These are phyloP conservation scores for Tryphoninae sp. DNA, from an alignment of 2,888 invertebrate species.

Conservation along the genomic window DNA sequence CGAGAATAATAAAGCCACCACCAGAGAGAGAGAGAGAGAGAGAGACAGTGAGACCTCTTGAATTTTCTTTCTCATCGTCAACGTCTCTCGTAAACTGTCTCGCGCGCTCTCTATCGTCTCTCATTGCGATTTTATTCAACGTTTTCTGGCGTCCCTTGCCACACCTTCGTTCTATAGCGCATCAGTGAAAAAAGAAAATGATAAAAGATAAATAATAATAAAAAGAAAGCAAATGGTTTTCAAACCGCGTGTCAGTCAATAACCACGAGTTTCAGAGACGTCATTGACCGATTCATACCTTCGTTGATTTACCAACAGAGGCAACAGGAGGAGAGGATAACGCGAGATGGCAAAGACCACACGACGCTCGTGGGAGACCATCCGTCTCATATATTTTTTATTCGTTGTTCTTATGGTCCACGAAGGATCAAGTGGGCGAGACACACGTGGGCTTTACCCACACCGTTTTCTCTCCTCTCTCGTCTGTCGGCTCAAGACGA, in stretches of 20 bases:
- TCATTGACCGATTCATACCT: slow-evolving; percentile 51
- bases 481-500: slow-evolving; percentile 20
- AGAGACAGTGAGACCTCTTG: slow-evolving; percentile 17
- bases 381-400: slow-evolving; percentile 45
- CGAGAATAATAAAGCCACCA: slow-evolving; percentile 67
- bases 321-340: slow-evolving; percentile 21
- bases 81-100: slow-evolving; percentile 44
- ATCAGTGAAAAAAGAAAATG: too few species aligned
- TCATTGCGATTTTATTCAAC: not conserved
- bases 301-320: slow-evolving; percentile 36
- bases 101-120: not conserved
- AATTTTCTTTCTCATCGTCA: slow-evolving; percentile 49
- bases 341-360: slow-evolving; percentile 25
- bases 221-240: not conserved
- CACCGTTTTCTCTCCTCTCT: slow-evolving; percentile 38
- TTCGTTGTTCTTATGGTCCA: slow-evolving; percentile 27
- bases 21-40: not conserved
- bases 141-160: not conserved
- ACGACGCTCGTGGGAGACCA: slow-evolving; percentile 31
- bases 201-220: not conserved
- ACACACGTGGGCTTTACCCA: slow-evolving; percentile 48
- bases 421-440: slow-evolving; percentile 58
- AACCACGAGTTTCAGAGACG: not conserved
- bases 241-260: too few species aligned
- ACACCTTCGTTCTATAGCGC: not conserved